Conservation (phyloP, 2,888 invertebrate species). For the Linnaemya vulpina region DNA sequence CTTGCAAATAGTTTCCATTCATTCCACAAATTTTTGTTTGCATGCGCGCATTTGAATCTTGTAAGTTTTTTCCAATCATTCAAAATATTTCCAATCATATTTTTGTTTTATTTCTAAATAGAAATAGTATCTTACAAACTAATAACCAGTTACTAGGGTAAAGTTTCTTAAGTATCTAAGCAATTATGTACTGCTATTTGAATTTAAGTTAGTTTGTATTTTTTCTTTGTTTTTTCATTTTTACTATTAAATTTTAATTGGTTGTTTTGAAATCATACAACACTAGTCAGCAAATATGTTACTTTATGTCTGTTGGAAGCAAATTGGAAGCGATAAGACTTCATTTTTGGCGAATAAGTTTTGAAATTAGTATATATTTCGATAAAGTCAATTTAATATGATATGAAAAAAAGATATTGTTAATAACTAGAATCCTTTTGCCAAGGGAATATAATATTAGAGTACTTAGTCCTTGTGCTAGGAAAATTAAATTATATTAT, state of each 20-base stretch:
- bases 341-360: not conserved
- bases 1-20: too few species aligned
- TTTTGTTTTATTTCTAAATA: slow-evolving; percentile 35
- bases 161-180: slow-evolving; percentile 16
- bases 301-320: not conserved
- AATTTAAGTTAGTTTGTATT: slow-evolving; percentile 16
- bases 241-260: slow-evolving; percentile 18
- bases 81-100: slow-evolving; percentile 3
- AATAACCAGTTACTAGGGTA: slow-evolving; percentile 43
- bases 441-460: too few species aligned
- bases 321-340: not conserved
- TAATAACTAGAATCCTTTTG: too few species aligned
- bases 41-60: slow-evolving; percentile 1
- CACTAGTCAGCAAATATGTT: not conserved
- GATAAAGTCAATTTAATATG: too few species aligned
- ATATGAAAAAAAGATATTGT: too few species aligned
- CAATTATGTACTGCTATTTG: slow-evolving; percentile 12
- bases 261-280: not conserved
- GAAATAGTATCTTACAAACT: slow-evolving; percentile 48
- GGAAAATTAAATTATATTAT: too few species aligned
- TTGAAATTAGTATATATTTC: not conserved
- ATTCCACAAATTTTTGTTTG: not conserved
- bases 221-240: not conserved
- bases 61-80: slow-evolving; percentile 24
- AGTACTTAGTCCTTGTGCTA: too few species aligned